Evolutionary conservation across 2,888 invertebrate genomes (phyloP), one percentile per base, ranked within the genome.

Genomic region (Eumacrocentrus americanus): DNA sequence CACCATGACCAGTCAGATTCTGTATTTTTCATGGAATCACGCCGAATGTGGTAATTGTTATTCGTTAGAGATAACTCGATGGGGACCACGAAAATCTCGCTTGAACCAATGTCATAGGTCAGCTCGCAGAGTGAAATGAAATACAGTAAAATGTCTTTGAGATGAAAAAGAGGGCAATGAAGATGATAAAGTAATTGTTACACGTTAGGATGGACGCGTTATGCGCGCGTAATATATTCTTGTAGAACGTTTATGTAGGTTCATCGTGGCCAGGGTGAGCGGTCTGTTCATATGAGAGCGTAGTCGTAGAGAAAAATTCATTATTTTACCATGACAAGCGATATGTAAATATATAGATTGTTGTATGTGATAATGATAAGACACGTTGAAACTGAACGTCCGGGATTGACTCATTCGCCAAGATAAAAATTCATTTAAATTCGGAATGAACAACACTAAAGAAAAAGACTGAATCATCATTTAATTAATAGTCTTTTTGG

Each of bases 191-290:
- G 12, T 2, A 23, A n/a, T 12, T 22, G 22, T 22, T 38, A 5
- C 23, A 18, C 38, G 16, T 47, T 23, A 16, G 16, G 37, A 34
- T 48, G 23, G 20, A 47, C 38, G 20, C 40, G 53, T 54, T 25
- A 46, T 7, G 20, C 18, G 18, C 22, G 56, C 35, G 61, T 63
- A 65, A 70, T 71, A 74, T 75, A 74, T 75, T 73, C 75, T 73
- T 73, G 68, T 76, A 74, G 71, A 62, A 60, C n/a, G 70, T 75
- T 72, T 71, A 68, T 59, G 64, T 69, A 73, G 61, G 51, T 34
- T 34, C 42, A 22, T 42, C 2, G n/a, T 18, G 9, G n/a, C 22
- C n/a, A n/a, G n/a, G n/a, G n/a, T n/a, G n/a, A n/a, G n/a, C n/a
- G n/a, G n/a, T n/a, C n/a, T n/a, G n/a, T n/a, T n/a, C n/a, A n/a